A percentile compares a stretch with the other conserved stretches of the same genome.
Evolutionary conservation across 2,888 invertebrate genomes (phyloP).

Genomic region (Tipula lateralis): DNA sequence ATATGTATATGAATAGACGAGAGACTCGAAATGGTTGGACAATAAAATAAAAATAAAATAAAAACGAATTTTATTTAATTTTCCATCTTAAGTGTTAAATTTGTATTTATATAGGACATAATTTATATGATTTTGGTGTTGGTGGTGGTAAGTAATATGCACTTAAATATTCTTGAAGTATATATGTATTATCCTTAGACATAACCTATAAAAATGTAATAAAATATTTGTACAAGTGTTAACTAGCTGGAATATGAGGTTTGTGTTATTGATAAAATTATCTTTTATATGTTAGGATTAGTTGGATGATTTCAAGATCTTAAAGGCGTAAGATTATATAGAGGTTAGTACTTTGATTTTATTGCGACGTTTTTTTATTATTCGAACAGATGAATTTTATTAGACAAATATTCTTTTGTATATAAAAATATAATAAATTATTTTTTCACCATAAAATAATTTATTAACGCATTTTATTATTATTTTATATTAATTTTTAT

Average conservation of each 20-base stretch:
- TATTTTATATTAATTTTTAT: too few relatives aligned
- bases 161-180: background rate
- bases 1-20: background rate
- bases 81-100: background rate
- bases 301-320: background rate
- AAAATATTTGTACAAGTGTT: background rate
- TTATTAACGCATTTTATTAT: too few relatives aligned
- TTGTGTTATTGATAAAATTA: background rate
- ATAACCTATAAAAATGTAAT: background rate
- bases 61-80: background rate
- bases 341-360: background rate
- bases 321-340: background rate
- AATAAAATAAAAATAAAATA: background rate
- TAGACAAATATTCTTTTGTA: too few relatives aligned
- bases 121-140: background rate
- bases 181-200: background rate
- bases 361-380: background rate
- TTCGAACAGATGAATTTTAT: background rate
- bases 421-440: too few relatives aligned
- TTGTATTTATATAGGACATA: background rate
- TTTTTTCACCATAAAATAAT: too few relatives aligned
- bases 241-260: background rate
- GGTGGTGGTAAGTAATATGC: background rate
- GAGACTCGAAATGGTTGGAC: background rate
- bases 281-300: background rate